Conservation (phyloP, 2,797 vertebrate genomes). For the Sebastes oblongus region DNA sequence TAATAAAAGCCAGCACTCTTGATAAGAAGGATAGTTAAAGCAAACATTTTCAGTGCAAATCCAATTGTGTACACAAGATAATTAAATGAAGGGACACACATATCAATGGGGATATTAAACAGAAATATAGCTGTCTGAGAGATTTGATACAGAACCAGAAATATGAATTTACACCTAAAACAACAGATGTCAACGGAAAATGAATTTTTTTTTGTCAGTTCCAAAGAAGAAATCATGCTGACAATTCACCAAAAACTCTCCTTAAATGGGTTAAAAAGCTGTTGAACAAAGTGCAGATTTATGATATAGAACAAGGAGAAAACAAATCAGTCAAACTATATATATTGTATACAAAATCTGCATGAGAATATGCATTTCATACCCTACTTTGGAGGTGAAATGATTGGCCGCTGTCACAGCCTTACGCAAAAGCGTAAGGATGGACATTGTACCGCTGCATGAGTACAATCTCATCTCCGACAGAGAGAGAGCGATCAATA, state of each 20-base stretch:
- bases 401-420: not conserved
- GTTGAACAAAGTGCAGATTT: not conserved
- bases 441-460: not conserved
- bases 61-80: not conserved
- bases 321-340: not conserved
- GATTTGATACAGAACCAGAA: not conserved
- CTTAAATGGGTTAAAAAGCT: not conserved
- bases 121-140: not conserved
- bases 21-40: not conserved
- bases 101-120: not conserved
- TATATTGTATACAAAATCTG: not conserved
- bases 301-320: not conserved
- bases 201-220: not conserved
- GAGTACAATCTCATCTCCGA: slow-evolving; percentile 5
- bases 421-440: not conserved
- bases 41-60: slow-evolving; percentile 46
- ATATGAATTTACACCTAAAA: slow-evolving; percentile 1
- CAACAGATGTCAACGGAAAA: not conserved
- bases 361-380: not conserved
- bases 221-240: not conserved
- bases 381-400: not conserved
- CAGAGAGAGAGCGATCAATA: not conserved
- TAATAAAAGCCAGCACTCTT: slow-evolving; percentile 34
- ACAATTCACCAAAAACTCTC: not conserved
- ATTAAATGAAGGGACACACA: not conserved